These are phyloP conservation scores for Loxodonta africana DNA, from an alignment of 2,113 vertebrate genomes.

Conservation along the genomic window DNA sequence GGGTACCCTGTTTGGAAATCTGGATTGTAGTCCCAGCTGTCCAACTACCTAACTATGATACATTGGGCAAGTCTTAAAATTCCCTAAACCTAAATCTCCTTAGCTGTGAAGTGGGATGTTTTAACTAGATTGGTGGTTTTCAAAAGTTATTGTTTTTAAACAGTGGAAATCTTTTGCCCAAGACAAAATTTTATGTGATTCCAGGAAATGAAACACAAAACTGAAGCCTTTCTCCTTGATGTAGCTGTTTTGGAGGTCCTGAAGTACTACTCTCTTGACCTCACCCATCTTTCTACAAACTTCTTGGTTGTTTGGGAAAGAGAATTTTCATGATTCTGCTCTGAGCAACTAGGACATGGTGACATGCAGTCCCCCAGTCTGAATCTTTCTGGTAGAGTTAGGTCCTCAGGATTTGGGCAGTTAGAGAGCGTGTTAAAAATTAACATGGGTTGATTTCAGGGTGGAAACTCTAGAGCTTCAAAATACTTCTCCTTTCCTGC, in stretches of 20 bases:
- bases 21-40: not conserved
- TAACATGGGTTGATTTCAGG: not conserved
- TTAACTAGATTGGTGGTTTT: not conserved
- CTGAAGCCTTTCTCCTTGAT: not conserved
- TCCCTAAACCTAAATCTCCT: not conserved
- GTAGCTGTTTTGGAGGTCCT: not conserved
- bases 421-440: constrained; percentile 10
- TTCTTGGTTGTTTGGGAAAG: not conserved
- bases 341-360: not conserved
- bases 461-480: not conserved
- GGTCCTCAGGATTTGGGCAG: not conserved
- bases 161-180: not conserved
- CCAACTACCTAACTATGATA: not conserved
- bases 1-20: not conserved
- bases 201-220: not conserved
- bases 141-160: constrained; percentile 50
- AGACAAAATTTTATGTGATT: not conserved
- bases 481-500: not conserved
- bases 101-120: not conserved
- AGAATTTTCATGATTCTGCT: not conserved
- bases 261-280: not conserved
- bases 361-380: not conserved
- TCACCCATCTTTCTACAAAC: not conserved
- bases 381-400: not conserved
- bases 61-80: not conserved